These are phyloP conservation scores for Heliconius hewitsoni DNA, from an alignment of 1,140 invertebrate genomes.

Conservation along the genomic window DNA sequence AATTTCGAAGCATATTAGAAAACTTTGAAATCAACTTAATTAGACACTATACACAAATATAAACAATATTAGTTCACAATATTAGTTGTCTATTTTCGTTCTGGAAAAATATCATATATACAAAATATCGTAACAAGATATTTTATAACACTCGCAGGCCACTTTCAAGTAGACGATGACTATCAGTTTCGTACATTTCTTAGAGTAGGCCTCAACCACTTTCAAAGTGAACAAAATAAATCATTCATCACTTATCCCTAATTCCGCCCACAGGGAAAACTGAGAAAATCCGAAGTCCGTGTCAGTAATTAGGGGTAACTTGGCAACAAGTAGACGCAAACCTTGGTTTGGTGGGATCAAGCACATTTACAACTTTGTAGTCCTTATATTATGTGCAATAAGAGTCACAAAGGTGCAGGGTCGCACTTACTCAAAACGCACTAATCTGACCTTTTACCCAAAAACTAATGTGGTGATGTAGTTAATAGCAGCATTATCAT, in stretches of 20 bases:
- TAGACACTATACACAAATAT: neutral
- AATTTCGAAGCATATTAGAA: neutral
- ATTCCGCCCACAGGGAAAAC: conserved; percentile 54
- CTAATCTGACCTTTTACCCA: conserved; percentile 34
- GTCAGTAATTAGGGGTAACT: conserved; percentile 60
- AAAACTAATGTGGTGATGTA: conserved; percentile 32
- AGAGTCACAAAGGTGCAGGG: conserved; percentile 17
- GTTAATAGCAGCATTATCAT: conserved; percentile 25
- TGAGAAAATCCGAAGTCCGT: conserved; percentile 51
- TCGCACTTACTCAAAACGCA: conserved; percentile 21
- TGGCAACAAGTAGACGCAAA: conserved; percentile 53
- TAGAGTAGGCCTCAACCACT: conserved; percentile 24
- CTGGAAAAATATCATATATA: neutral
- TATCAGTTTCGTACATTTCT: conserved; percentile 11
- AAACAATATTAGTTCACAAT: neutral
- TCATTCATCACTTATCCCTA: conserved; percentile 57
- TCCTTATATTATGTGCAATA: conserved; percentile 23
- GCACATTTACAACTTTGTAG: conserved; percentile 21
- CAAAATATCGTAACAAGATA: neutral
- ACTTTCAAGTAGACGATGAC: conserved; percentile 13
- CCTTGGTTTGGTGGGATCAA: conserved; percentile 34
- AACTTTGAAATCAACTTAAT: neutral
- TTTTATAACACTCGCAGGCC: neutral
- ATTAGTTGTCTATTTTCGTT: neutral
- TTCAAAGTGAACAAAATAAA: conserved; percentile 50